Evolutionary conservation across 2,797 vertebrate species (phyloP), one percentile per base, ranked within the genome.

Genomic region (Neosilurus hyrtlii): DNA sequence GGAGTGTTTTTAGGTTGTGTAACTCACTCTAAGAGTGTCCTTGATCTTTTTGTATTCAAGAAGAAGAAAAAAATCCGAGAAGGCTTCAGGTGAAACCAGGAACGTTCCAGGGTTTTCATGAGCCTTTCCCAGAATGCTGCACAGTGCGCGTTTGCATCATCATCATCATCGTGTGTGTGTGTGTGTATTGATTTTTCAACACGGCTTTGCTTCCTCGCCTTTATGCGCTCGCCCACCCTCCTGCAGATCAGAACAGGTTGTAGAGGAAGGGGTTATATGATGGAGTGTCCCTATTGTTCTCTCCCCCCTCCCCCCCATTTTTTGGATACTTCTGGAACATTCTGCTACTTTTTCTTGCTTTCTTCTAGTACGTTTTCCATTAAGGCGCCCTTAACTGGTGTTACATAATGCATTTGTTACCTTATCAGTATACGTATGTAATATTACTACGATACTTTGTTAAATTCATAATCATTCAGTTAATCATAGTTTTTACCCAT

Each of bases 1-100:
- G 88, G 85, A 88, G 87, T 73, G 79, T 80, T 83, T 76, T 77
- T 72, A 35, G 84, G 80, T 83, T 76, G 82, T 86, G 82, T 81
- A 83, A 82, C 88, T 86, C 88, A 89, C 88, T 89, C 88, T 87
- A 83, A 85, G 88, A 89, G 88, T 89, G 88, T 67, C 68, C 81
- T 82, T 57, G 63, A 70, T 43, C 84, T 37, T 63, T 49, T 62
- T 61, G 68, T 86, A 82, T 83, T 85, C 61, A 62, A 80, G 78
- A 78, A 76, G 73, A 11, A 62, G 56, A 75, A 52, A 26, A 52
- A 14, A 56, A 62, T 30, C 59, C n/a, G 83, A 71, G 30, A 79
- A 86, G 37, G 74, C 51, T 20, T 82, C 63, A 10, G 35, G 70
- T 65, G 52, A 12, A 26, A 30, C 24, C 49, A n/a, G 68, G 26